Conservation (phyloP, 1,140 invertebrate genomes). For the Sycophila sp. region DNA sequence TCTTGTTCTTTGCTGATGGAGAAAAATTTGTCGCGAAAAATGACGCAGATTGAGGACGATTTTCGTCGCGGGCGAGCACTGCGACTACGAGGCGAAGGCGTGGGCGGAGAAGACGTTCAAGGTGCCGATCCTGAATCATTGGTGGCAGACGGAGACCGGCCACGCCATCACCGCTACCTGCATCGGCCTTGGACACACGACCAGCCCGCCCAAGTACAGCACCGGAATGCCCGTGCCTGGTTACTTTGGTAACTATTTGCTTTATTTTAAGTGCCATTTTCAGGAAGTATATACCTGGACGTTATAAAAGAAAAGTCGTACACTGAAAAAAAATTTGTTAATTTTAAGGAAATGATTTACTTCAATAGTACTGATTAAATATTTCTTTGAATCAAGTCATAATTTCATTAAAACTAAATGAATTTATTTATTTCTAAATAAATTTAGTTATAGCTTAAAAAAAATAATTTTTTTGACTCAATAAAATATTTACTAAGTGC, state of each 20-base stretch:
- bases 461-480: no score
- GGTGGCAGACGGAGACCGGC: conserved; percentile 97
- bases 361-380: no score
- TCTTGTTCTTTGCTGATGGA: not conserved
- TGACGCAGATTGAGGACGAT: conserved; percentile 74
- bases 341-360: no score
- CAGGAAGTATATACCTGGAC: no score
- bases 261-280: not conserved
- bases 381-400: no score
- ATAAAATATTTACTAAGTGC: no score
- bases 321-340: no score
- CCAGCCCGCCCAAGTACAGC: conserved; percentile 74
- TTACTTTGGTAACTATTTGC: conserved; percentile 74
- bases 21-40: not conserved
- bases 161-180: conserved; percentile 88
- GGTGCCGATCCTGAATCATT: conserved; percentile 90
- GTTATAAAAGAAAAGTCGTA: no score
- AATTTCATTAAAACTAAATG: no score
- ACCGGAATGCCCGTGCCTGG: conserved; percentile 84
- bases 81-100: conserved; percentile 88
- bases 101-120: conserved; percentile 86
- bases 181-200: conserved; percentile 76
- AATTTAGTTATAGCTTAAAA: no score
- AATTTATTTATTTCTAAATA: no score
- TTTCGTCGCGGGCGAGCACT: conserved; percentile 93